Base-by-base conservation (phyloP, 2,888 invertebrate species). In the Hydrotaea diabolus region DNA sequence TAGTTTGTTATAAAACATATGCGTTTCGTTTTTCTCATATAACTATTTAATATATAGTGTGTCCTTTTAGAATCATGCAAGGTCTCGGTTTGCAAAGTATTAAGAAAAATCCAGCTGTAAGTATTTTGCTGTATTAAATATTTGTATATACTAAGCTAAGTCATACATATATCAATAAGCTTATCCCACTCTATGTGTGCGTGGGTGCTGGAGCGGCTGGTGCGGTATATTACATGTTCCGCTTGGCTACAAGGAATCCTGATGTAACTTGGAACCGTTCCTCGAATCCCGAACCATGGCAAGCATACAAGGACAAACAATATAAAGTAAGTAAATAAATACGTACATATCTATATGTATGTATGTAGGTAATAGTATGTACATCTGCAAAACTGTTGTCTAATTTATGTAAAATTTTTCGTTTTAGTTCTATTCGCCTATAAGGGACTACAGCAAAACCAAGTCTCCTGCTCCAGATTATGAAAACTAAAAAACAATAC, bases 181-280 rank as follows among this genome's bases (percentile, higher is more conserved):
- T 97, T 89, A 95, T 97, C 89, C 98, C 97, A 0, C 93, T 98
- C 87, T 97, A 96, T 89, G 94, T 95, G 31, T 96, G 96, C 90
- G 94, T 96, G 85, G 96, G 93, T 1, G 90, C 94, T 72, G 97
- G 97, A 76, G 94, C 94, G 80, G 88, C 93, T 0, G 95, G 95
- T 17, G 95, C 97, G 0, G 88, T 93, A 0, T 93, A 93, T 79
- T 98, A 97, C 91, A 93, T 95, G 2, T 85, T 94, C 15, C 94
- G 98, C 74, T 93, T 97, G 86, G 97, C 97, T 57, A 90, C 94
- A 0, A 94, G 94, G 87, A 96, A 94, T 89, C 97, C 97, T n/a
- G 97, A 98, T 90, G 97, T 97, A 17, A 94, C 96, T 85, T 97
- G 97, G 97, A 94, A 94, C 90, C 94, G 94, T 87, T 94, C 93